These are phyloP conservation scores for Leistus spinibarbis DNA, from an alignment of 2,888 invertebrate genomes.

Conservation along the genomic window DNA sequence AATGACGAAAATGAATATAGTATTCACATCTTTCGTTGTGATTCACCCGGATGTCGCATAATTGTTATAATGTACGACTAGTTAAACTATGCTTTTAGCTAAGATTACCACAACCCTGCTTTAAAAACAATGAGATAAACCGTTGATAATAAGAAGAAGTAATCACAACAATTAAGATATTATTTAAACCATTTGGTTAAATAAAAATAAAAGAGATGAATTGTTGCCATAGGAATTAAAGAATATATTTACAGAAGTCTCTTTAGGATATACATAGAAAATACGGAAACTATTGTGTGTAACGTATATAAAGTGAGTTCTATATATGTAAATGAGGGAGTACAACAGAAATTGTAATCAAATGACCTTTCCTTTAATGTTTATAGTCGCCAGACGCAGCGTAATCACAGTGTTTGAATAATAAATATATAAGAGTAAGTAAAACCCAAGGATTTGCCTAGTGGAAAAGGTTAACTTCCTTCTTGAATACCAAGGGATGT, in stretches of 20 bases:
- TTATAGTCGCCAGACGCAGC: conserved; percentile 28
- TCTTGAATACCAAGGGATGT: conserved; percentile 17
- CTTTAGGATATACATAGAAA: not conserved
- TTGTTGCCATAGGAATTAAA: not conserved
- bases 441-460: conserved; percentile 13
- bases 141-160: too few relatives aligned
- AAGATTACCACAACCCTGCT: too few relatives aligned
- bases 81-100: too few relatives aligned
- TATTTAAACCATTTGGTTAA: too few relatives aligned
- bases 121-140: too few relatives aligned
- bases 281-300: not conserved
- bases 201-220: not conserved
- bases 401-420: conserved; percentile 29
- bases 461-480: conserved; percentile 3
- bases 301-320: conserved; percentile 20
- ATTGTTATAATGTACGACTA: not conserved
- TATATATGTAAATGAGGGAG: conserved; percentile 20
- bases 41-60: not conserved
- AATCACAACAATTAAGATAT: too few relatives aligned
- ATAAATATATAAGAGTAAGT: conserved; percentile 20
- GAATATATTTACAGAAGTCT: not conserved
- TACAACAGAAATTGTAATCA: conserved; percentile 30
- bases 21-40: not conserved
- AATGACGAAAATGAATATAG: not conserved
- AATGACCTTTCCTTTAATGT: conserved; percentile 36